Percentiles rank a stretch among this genome's conserved stretches.
phyloP scores from a whole-genome alignment of 2,888 invertebrate species.

The Drosophila histrio region DNA sequence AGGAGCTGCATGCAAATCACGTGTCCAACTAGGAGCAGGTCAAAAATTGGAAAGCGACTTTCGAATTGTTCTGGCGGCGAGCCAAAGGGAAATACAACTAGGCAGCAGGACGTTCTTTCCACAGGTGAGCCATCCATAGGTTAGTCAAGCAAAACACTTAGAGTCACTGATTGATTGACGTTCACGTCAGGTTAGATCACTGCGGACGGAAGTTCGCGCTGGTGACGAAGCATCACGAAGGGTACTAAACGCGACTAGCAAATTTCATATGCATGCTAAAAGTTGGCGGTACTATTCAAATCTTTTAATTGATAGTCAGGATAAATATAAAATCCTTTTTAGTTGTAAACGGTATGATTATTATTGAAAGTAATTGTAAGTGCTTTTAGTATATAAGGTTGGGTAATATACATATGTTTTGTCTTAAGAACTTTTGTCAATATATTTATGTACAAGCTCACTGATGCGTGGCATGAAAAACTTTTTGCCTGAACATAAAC shows the following conservation, averaged over 20 bases:
- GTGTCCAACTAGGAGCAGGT: constrained; percentile 42
- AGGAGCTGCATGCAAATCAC: constrained; percentile 66
- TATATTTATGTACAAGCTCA: constrained; percentile 17
- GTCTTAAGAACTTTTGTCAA: constrained; percentile 19
- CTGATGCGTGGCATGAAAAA: constrained; percentile 35
- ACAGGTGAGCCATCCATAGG: constrained; percentile 4
- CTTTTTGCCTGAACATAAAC: constrained; percentile 34
- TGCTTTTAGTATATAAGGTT: background rate
- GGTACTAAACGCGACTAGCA: too few relatives aligned
- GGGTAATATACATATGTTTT: background rate
- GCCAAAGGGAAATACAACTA: constrained; percentile 19
- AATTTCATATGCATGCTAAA: background rate
- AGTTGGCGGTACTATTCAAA: background rate
- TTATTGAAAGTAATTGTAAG: constrained; percentile 44
- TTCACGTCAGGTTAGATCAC: constrained; percentile 4
- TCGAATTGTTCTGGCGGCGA: constrained; percentile 55
- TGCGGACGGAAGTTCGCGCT: too few relatives aligned
- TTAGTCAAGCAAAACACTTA: background rate
- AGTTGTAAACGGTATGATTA: constrained; percentile 53
- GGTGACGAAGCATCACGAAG: too few relatives aligned
- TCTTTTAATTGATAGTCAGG: background rate
- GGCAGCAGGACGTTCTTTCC: background rate
- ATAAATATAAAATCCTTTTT: background rate
- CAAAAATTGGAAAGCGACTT: constrained; percentile 65
- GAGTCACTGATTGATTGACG: constrained; percentile 55